phyloP scores from a whole-genome alignment of 2,888 invertebrate genomes.

The Pimpla rufipes region DNA sequence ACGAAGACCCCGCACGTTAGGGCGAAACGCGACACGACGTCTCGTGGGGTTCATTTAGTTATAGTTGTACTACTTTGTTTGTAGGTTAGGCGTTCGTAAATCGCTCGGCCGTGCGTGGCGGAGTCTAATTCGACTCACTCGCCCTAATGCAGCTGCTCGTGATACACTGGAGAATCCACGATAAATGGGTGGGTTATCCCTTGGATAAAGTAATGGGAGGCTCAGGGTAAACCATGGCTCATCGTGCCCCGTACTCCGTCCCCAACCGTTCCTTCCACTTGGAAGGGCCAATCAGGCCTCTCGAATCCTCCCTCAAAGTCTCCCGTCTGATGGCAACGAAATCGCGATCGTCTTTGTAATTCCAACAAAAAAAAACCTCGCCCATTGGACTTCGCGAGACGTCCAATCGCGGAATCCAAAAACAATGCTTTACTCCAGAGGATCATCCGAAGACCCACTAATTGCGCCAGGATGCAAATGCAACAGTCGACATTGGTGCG shows the following conservation, averaged over 20 bases:
- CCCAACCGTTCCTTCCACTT: background rate
- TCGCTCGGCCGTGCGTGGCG: too few species aligned
- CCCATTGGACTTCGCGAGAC: too few species aligned
- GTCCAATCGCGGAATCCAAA: too few species aligned
- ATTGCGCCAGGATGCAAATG: conserved; percentile 12
- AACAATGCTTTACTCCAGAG: too few species aligned
- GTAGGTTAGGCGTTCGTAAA: background rate
- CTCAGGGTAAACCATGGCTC: background rate
- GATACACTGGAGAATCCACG: background rate
- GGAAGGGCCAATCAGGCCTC: background rate
- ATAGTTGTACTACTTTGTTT: background rate
- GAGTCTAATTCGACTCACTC: too few species aligned
- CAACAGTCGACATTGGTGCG: conserved; percentile 32
- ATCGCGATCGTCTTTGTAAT: too few species aligned
- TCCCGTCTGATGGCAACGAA: too few species aligned
- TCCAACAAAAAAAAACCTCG: too few species aligned
- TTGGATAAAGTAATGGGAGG: background rate
- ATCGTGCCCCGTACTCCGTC: too few species aligned
- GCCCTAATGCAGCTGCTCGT: too few species aligned
- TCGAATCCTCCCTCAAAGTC: background rate
- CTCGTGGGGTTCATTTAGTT: background rate
- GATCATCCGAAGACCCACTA: background rate
- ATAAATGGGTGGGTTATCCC: background rate
- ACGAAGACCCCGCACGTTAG: background rate
- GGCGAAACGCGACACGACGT: too few species aligned